These are phyloP conservation scores for Brachionus asplanchnoidis DNA, from an alignment of 1,140 invertebrate species.

Conservation along the genomic window DNA sequence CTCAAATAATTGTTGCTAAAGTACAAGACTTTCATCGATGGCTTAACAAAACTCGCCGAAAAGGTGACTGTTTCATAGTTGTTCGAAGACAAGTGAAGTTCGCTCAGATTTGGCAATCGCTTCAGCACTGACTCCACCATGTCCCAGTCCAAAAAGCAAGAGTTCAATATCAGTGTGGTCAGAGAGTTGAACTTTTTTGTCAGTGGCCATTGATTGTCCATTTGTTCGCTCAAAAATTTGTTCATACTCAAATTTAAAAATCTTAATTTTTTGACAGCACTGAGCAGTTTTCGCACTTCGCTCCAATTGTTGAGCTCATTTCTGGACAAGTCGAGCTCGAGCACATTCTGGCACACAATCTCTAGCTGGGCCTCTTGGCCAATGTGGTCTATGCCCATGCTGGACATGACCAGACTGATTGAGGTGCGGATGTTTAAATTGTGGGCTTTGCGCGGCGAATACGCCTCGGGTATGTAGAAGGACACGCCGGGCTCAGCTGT, in stretches of 20 bases:
- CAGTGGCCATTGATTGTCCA: background rate
- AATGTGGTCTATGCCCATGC: constrained; percentile 74
- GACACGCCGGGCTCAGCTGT: background rate
- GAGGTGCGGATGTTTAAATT: constrained; percentile 55
- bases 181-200: background rate
- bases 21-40: constrained; percentile 65
- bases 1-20: constrained; percentile 66
- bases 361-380: constrained; percentile 72
- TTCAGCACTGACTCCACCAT: constrained; percentile 18
- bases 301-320: constrained; percentile 78
- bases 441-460: background rate
- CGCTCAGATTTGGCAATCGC: constrained; percentile 64
- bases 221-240: background rate
- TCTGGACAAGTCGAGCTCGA: constrained; percentile 81
- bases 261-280: background rate
- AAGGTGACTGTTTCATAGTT: constrained; percentile 72
- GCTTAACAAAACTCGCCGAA: constrained; percentile 59
- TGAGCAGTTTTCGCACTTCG: constrained; percentile 57
- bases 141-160: constrained; percentile 5
- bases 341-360: constrained; percentile 74
- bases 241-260: constrained; percentile 41
- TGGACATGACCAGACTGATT: constrained; percentile 76
- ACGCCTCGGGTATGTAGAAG: constrained; percentile 7
- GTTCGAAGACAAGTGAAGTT: constrained; percentile 77
- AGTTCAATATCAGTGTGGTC: constrained; percentile 41